These are phyloP conservation scores for Macropus fuliginosus DNA, from an alignment of 2,797 vertebrate genomes.

Conservation along the genomic window DNA sequence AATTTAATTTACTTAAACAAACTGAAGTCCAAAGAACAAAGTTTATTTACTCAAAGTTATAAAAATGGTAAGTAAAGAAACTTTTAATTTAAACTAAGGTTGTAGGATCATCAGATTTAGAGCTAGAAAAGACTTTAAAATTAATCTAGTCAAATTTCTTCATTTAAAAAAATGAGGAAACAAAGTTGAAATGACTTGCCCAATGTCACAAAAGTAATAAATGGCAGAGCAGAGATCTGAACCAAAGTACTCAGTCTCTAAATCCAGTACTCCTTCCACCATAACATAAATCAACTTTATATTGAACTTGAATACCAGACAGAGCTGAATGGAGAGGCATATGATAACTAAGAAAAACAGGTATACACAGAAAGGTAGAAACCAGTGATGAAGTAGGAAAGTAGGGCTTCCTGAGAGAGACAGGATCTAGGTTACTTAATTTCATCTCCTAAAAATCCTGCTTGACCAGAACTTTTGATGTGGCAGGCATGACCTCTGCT, in stretches of 20 bases:
- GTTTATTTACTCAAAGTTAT: neutral
- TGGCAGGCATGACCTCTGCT: neutral
- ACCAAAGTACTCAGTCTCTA: neutral
- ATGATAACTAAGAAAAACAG: neutral
- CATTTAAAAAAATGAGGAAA: neutral
- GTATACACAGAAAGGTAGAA: neutral
- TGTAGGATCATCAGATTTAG: neutral
- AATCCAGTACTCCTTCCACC: neutral
- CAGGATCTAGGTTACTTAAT: neutral
- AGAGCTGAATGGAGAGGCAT: neutral
- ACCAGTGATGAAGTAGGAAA: neutral
- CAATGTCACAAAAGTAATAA: neutral
- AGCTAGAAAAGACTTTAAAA: neutral
- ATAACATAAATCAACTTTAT: neutral
- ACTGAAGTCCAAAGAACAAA: neutral
- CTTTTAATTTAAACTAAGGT: neutral
- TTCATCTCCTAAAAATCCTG: neutral
- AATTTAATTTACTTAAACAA: neutral
- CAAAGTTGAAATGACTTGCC: slow-evolving; percentile 15
- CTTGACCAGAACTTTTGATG: neutral
- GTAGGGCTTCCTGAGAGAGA: neutral
- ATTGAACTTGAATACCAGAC: neutral
- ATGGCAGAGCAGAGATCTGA: neutral
- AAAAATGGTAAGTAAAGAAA: neutral
- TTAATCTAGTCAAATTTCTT: neutral